These are phyloP conservation scores for Charina bottae DNA, from an alignment of 2,113 vertebrate genomes.

Conservation along the genomic window DNA sequence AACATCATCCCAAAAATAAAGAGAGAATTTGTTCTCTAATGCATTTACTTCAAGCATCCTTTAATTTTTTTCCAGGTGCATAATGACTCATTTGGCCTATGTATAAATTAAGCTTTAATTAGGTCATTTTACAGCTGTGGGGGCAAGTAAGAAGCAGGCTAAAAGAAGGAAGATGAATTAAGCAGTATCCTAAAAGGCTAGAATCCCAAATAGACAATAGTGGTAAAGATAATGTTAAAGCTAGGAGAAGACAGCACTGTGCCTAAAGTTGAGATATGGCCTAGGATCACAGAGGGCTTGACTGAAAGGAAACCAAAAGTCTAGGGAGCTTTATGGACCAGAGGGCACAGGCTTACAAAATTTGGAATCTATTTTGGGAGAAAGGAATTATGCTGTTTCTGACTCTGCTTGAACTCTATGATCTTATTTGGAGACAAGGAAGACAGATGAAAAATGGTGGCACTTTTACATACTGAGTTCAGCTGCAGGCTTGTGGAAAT, in stretches of 20 bases:
- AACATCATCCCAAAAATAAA: slow-evolving; percentile 5
- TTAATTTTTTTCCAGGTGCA: neutral
- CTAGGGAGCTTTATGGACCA: neutral
- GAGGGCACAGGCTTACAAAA: neutral
- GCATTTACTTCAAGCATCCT: slow-evolving; percentile 35
- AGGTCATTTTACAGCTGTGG: neutral
- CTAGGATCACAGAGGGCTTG: neutral
- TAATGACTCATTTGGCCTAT: neutral
- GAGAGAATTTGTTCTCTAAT: neutral
- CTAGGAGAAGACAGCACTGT: neutral
- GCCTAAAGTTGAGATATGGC: neutral
- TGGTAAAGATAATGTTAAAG: neutral
- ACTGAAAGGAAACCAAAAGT: neutral
- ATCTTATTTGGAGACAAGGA: neutral
- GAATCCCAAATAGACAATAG: neutral
- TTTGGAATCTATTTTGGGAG: neutral
- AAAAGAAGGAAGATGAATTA: neutral
- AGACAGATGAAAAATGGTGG: neutral
- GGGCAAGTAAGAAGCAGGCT: neutral
- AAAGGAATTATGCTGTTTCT: neutral
- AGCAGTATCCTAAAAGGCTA: neutral
- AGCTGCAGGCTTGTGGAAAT: neutral
- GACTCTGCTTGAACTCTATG: neutral
- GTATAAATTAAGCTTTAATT: neutral
- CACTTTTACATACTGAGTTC: neutral